A percentile compares a stretch with the other conserved stretches of the same genome.
These are phyloP conservation scores for Ochropleura plecta DNA, from an alignment of 2,888 invertebrate genomes.

Conservation along the genomic window DNA sequence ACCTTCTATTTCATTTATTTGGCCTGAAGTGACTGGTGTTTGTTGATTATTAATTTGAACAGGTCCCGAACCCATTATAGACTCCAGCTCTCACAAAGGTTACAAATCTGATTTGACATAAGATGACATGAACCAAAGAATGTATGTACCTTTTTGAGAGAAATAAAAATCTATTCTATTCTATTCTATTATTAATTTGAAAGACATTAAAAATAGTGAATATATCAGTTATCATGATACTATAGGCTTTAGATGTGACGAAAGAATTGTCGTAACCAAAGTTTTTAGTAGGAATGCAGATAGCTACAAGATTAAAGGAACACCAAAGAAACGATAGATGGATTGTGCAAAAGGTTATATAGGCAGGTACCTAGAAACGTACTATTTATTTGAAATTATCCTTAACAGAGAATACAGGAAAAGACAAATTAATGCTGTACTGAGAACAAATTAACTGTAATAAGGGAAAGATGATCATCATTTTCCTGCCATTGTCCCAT, in stretches of 20 bases:
- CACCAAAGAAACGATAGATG: neutral
- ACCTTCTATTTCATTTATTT: neutral
- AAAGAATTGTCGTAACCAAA: neutral
- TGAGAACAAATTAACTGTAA: neutral
- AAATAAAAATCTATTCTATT: no score
- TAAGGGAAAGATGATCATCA: neutral
- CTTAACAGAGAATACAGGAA: neutral
- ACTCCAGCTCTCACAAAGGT: no score
- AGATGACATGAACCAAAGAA: no score
- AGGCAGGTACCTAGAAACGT: neutral
- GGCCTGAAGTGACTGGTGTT: neutral
- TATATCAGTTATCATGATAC: neutral
- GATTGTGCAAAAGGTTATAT: neutral
- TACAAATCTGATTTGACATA: no score
- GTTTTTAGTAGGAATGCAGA: neutral
- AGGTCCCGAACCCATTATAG: no score
- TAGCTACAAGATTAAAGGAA: neutral
- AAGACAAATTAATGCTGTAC: neutral
- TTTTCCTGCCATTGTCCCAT: no score
- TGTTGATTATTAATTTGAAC: neutral
- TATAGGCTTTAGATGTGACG: neutral
- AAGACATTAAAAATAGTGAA: neutral
- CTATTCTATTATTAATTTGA: neutral
- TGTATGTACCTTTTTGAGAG: no score
- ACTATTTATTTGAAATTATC: neutral